Evolutionary conservation across 2,113 vertebrate genomes (phyloP).

Genomic region (Trogon melanurus): DNA sequence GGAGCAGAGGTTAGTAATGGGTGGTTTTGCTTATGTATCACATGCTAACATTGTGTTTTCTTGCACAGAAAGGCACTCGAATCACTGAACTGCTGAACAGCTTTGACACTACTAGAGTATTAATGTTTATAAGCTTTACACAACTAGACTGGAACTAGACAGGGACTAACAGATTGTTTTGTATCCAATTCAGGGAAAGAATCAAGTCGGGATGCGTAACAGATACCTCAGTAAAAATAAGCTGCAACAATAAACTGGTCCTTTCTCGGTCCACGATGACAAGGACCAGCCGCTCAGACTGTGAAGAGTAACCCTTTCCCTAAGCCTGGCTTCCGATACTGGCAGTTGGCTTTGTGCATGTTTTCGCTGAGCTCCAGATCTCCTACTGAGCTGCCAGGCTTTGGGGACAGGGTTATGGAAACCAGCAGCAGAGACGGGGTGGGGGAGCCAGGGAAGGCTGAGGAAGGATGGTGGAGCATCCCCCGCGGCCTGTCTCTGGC

Average conservation of each 20-base stretch:
- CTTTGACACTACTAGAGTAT: conserved; percentile 62
- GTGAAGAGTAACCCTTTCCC: conserved; percentile 55
- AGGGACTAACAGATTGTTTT: conserved; percentile 65
- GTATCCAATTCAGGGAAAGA: conserved; percentile 69
- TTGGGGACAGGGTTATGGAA: background rate
- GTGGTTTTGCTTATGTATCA: conserved; percentile 45
- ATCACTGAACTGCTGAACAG: conserved; percentile 55
- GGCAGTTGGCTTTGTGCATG: background rate
- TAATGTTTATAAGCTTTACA: conserved; percentile 61
- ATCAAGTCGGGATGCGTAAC: conserved; percentile 59
- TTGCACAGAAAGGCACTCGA: conserved; percentile 70
- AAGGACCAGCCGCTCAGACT: conserved; percentile 45
- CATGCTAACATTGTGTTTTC: conserved; percentile 50
- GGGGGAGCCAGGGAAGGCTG: background rate
- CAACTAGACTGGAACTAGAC: conserved; percentile 63
- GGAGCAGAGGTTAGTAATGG: conserved; percentile 41
- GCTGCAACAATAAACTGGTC: conserved; percentile 54
- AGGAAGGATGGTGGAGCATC: background rate
- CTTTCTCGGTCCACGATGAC: background rate
- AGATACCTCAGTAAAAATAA: conserved; percentile 75
- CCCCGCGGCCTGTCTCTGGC: background rate
- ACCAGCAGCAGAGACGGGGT: conserved; percentile 31
- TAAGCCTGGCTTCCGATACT: background rate
- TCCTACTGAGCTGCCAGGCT: conserved; percentile 47
- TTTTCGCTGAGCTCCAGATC: background rate